Conservation (phyloP, 1,140 invertebrate species). For the Heterodera carotae region DNA sequence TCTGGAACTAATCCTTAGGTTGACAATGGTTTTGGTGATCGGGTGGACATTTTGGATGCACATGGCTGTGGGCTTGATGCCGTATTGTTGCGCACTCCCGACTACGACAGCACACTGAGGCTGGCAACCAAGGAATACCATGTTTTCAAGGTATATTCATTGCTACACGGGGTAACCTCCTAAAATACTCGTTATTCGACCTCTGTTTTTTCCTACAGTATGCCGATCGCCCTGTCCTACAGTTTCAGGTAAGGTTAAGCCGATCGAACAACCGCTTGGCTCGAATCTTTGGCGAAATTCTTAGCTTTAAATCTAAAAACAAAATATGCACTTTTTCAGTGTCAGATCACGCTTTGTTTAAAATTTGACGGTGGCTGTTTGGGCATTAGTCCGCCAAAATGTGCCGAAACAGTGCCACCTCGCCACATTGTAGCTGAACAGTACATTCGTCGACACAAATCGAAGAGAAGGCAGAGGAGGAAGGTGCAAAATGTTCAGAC, state of each 20-base stretch:
- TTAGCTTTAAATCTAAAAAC: too few species aligned
- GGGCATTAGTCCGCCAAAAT: conserved; percentile 62
- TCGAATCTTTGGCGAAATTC: too few species aligned
- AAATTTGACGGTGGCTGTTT: conserved; percentile 63
- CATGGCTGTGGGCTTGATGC: conserved; percentile 52
- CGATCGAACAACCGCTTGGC: too few species aligned
- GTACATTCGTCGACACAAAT: conserved; percentile 32
- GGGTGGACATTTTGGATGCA: conserved; percentile 58
- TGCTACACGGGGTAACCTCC: too few species aligned
- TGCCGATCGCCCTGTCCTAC: conserved; percentile 63
- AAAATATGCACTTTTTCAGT: conserved; percentile 42
- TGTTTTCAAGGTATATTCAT: conserved; percentile 53
- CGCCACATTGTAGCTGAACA: conserved; percentile 38
- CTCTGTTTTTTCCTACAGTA: conserved; percentile 31
- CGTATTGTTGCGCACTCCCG: conserved; percentile 51
- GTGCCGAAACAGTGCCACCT: conserved; percentile 54
- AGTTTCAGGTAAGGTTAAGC: conserved; percentile 54
- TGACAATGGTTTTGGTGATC: conserved; percentile 63
- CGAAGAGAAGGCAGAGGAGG: background rate
- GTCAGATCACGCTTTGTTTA: conserved; percentile 63
- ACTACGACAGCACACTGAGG: conserved; percentile 56
- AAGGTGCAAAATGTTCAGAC: conserved; percentile 25
- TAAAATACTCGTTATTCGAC: too few species aligned
- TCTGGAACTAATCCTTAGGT: conserved; percentile 33
- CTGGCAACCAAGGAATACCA: conserved; percentile 61